Evolutionary conservation across 2,888 invertebrate genomes (phyloP).

Genomic region (Congeria kusceri): DNA sequence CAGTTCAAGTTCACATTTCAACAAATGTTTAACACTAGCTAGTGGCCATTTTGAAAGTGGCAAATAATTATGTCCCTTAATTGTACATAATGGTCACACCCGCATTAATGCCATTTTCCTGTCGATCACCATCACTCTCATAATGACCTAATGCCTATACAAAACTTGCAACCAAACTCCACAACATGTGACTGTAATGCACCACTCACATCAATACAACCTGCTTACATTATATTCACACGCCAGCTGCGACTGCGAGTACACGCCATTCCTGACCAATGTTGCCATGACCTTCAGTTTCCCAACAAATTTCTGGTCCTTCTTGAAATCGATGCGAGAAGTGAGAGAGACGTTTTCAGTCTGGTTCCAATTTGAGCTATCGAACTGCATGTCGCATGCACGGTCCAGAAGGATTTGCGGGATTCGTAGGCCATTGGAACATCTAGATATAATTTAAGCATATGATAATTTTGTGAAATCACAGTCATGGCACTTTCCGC

Average conservation of each 20-base stretch:
- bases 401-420: slow-evolving; percentile 32
- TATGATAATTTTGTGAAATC: background rate
- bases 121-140: no score
- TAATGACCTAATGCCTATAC: no score
- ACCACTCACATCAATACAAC: background rate
- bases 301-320: slow-evolving; percentile 20
- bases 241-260: background rate
- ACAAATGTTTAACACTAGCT: no score
- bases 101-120: no score
- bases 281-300: slow-evolving; percentile 23
- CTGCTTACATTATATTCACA: slow-evolving; percentile 23
- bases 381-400: slow-evolving; percentile 35
- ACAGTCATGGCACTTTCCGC: no score
- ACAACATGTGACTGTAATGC: no score
- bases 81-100: no score
- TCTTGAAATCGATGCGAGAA: slow-evolving; percentile 34
- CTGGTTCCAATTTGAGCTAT: slow-evolving; percentile 21
- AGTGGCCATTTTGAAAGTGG: no score
- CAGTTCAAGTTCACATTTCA: no score
- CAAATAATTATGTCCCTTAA: no score
- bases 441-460: slow-evolving; percentile 14
- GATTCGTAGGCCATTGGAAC: slow-evolving; percentile 26
- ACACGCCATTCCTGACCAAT: slow-evolving; percentile 20
- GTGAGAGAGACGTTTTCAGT: slow-evolving; percentile 23
- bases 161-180: no score